Percentiles rank a stretch among this genome's conserved stretches.
phyloP scores from a whole-genome alignment of 2,888 invertebrate species.

The Timema cristinae region DNA sequence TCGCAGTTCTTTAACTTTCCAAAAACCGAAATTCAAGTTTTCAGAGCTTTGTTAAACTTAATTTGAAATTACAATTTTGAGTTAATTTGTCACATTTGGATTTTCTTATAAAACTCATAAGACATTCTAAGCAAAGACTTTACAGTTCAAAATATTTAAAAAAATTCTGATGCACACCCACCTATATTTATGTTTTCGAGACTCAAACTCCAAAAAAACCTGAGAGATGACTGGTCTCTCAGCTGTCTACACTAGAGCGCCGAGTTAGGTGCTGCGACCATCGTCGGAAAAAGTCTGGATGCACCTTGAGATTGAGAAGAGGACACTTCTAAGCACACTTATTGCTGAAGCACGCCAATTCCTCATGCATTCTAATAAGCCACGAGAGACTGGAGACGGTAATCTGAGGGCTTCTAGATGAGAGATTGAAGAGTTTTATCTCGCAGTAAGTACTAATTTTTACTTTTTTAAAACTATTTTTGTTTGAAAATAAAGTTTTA shows the following conservation, averaged over 20 bases:
- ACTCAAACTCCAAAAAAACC: constrained; percentile 69
- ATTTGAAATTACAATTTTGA: too few relatives aligned
- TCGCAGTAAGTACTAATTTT: constrained; percentile 57
- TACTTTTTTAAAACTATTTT: not conserved
- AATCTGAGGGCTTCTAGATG: constrained; percentile 72
- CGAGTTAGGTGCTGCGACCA: constrained; percentile 74
- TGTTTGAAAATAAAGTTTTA: not conserved
- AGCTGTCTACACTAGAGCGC: constrained; percentile 74
- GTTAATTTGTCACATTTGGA: too few relatives aligned
- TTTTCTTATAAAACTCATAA: too few relatives aligned
- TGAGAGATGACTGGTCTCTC: constrained; percentile 73
- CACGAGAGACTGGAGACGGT: constrained; percentile 62
- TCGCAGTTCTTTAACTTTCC: too few relatives aligned
- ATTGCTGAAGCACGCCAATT: too few relatives aligned
- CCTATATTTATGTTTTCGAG: constrained; percentile 43
- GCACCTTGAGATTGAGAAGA: constrained; percentile 90
- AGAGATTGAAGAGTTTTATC: constrained; percentile 93
- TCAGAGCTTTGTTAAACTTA: too few relatives aligned
- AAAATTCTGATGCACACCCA: too few relatives aligned
- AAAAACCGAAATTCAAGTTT: too few relatives aligned
- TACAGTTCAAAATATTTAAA: too few relatives aligned
- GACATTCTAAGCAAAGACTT: too few relatives aligned
- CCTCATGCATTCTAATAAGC: too few relatives aligned
- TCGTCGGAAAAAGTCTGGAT: constrained; percentile 96
- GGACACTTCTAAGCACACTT: constrained; percentile 77